Base-by-base conservation (phyloP, 2,797 vertebrate genomes). In the Xyrichtys novacula region DNA sequence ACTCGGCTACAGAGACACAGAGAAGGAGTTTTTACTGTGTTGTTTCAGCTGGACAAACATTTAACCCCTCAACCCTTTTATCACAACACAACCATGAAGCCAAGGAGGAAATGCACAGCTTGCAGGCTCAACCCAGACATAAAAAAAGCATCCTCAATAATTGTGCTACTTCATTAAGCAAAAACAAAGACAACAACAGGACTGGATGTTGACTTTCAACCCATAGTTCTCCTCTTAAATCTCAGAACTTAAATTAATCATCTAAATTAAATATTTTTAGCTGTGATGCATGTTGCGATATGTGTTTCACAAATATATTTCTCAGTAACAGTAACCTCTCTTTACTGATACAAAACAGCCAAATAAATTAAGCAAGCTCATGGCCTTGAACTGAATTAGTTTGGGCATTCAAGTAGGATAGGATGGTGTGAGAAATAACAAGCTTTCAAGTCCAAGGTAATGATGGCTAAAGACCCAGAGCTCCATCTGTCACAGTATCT, bases 31-130 rank as follows among this genome's bases (percentile, higher is more conserved):
- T 44, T 91, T 87, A 91, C 86, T 84, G 85, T 92, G 93, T 92
- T 93, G 86, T 91, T 92, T 93, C 90, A 93, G 91, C 90, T 91
- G 90, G 87, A 91, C 83, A 88, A 91, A 89, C 87, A 89, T 87
- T 92, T 92, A 92, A 92, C 89, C 90, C 86, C 79, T 88, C 76
- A n/a, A 56, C 87, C 84, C 78, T 88, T 93, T 90, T 87, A 90
- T 81, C 75, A 61, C 74, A 66, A 57, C 59, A 61, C 71, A 78
- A 74, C 72, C 77, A 86, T 80, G 64, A 76, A 81, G 76, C 65
- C 65, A 65, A 79, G 59, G 31, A 76, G 80, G 83, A 80, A 90
- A 88, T 76, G 70, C 71, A 74, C 59, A 81, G 75, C 80, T 87
- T 83, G 67, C 43, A 71, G 85, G 49, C 74, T 82, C 16, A 1